phyloP scores from a whole-genome alignment of 2,888 invertebrate genomes.

The Gnatocerus cornutus region DNA sequence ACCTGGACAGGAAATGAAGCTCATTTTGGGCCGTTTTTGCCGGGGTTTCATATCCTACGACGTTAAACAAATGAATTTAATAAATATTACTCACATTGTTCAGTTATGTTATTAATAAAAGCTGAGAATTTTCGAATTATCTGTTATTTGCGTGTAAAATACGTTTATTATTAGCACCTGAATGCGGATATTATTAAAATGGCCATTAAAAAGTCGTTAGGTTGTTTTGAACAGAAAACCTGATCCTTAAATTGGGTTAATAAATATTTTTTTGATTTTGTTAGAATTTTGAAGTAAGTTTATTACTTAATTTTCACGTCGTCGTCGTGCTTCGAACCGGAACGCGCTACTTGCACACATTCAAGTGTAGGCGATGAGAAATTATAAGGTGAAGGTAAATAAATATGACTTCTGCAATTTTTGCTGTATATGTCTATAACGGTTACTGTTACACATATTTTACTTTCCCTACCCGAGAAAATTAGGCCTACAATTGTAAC shows the following conservation, averaged over 20 bases:
- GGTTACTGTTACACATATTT: slow-evolving; percentile 36
- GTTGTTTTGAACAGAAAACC: slow-evolving; percentile 2
- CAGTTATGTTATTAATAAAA: too few species aligned
- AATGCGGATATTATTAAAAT: not conserved
- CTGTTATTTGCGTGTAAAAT: too few species aligned
- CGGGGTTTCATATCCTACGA: too few species aligned
- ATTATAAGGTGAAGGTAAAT: slow-evolving; percentile 15
- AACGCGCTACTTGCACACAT: slow-evolving; percentile 29
- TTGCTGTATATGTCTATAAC: slow-evolving; percentile 6
- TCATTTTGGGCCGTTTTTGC: too few species aligned
- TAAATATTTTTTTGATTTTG: slow-evolving; percentile 10
- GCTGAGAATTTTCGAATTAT: too few species aligned
- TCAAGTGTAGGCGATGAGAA: slow-evolving; percentile 29
- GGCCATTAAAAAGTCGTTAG: slow-evolving; percentile 13
- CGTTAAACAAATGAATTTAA: too few species aligned
- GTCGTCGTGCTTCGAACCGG: slow-evolving; percentile 13
- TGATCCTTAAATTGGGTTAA: slow-evolving; percentile 24
- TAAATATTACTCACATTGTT: too few species aligned
- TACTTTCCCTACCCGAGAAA: slow-evolving; percentile 32
- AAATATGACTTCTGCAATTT: slow-evolving; percentile 12
- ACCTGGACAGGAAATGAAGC: too few species aligned
- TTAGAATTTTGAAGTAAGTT: slow-evolving; percentile 16
- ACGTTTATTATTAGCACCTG: not conserved
- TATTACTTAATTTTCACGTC: slow-evolving; percentile 22
- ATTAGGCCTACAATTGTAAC: slow-evolving; percentile 24